A percentile compares a stretch with the other conserved stretches of the same genome.
phyloP scores from a whole-genome alignment of 2,888 invertebrate species.

The Tetramorium bicarinatum region DNA sequence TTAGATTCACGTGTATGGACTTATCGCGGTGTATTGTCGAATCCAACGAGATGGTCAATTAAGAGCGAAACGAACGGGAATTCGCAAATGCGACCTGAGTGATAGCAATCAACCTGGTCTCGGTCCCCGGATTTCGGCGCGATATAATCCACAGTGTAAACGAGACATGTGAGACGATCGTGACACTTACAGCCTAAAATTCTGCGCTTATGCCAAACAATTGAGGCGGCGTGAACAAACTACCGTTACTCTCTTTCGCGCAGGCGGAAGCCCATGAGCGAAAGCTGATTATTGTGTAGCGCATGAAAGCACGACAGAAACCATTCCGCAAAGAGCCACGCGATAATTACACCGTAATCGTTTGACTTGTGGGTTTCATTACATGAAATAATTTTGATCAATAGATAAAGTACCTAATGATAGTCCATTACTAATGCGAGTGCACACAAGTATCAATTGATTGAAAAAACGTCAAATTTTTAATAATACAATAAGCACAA shows the following conservation, averaged over 20 bases:
- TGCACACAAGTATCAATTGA: not conserved
- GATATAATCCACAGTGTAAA: not conserved
- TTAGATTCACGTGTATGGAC: constrained; percentile 64
- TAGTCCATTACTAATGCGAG: not conserved
- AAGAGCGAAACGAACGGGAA: constrained; percentile 73
- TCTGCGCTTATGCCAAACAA: constrained; percentile 33
- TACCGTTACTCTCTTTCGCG: constrained; percentile 37
- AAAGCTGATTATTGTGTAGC: constrained; percentile 19
- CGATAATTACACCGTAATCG: constrained; percentile 34
- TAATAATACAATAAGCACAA: not conserved
- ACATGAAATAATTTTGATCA: constrained; percentile 12
- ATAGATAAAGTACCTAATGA: not conserved
- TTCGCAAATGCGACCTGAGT: constrained; percentile 75
- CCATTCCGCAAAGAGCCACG: constrained; percentile 2
- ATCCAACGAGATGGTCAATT: constrained; percentile 74
- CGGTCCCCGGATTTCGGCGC: not conserved
- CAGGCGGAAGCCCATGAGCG: constrained; percentile 2
- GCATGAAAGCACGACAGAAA: not conserved
- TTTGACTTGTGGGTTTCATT: not conserved
- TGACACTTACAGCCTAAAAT: constrained; percentile 28
- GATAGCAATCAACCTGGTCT: constrained; percentile 74
- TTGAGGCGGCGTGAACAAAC: constrained; percentile 39
- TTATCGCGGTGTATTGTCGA: constrained; percentile 40
- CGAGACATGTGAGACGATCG: constrained; percentile 4
- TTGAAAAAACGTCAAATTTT: not conserved